Percentiles rank a stretch among this genome's conserved stretches.
Evolutionary conservation across 2,113 vertebrate species (phyloP).

Genomic region (Cyanoderma ruficeps): DNA sequence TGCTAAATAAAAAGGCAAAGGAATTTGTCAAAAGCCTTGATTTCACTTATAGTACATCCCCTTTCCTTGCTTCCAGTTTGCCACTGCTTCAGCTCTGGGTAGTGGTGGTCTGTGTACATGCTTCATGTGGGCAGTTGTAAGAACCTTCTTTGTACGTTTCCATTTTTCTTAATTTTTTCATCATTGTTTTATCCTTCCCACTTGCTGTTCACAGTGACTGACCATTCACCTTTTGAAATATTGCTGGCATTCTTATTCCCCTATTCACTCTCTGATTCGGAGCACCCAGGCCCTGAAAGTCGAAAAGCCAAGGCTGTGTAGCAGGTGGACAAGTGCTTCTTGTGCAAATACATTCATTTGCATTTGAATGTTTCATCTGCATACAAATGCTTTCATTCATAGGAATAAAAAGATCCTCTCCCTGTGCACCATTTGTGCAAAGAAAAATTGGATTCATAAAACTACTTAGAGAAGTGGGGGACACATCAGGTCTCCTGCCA

Average conservation of each 20-base stretch:
- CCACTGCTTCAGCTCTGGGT: background rate
- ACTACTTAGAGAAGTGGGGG: background rate
- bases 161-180: background rate
- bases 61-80: background rate
- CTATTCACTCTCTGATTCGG: background rate
- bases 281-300: background rate
- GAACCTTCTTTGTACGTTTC: background rate
- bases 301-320: background rate
- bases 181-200: background rate
- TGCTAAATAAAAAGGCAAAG: background rate
- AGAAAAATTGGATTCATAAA: background rate
- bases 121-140: background rate
- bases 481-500: background rate
- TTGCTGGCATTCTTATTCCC: background rate
- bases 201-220: background rate
- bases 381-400: slow-evolving; percentile 43
- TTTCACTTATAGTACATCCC: background rate
- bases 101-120: background rate
- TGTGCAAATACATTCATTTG: slow-evolving; percentile 38
- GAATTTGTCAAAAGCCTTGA: background rate
- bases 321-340: slow-evolving; percentile 45
- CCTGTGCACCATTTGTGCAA: slow-evolving; percentile 2
- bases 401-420: slow-evolving; percentile 15
- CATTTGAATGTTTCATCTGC: slow-evolving; percentile 44
- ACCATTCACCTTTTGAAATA: slow-evolving; percentile 31